A percentile compares a stretch with the other conserved stretches of the same genome.
Conservation (phyloP, 92 coral and sea anemone genomes). For the Isaurus tuberculatus region DNA sequence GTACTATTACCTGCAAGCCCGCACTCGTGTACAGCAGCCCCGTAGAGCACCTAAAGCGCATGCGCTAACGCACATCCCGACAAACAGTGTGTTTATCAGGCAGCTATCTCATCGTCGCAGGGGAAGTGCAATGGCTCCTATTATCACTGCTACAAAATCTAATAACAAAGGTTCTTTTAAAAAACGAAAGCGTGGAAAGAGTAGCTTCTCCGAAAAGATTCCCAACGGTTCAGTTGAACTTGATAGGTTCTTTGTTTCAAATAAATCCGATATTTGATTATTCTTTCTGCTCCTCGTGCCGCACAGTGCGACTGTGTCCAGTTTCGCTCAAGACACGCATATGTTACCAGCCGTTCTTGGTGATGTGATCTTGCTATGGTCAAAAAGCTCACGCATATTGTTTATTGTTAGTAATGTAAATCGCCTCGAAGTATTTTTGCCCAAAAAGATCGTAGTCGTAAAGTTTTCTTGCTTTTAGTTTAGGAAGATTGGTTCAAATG, state of each 20-base stretch:
- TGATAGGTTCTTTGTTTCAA: not conserved
- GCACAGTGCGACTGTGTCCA: too few relatives aligned
- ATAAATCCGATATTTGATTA: not conserved
- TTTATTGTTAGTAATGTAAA: too few relatives aligned
- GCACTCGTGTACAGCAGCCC: constrained; percentile 95
- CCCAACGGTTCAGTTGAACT: not conserved
- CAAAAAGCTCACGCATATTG: too few relatives aligned
- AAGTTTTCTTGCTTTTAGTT: too few relatives aligned
- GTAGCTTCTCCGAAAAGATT: constrained; percentile 7
- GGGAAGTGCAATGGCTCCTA: not conserved
- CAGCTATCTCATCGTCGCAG: constrained; percentile 34
- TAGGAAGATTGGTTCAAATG: too few relatives aligned
- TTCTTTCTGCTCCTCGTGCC: not conserved
- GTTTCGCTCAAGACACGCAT: too few relatives aligned
- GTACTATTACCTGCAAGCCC: constrained; percentile 94
- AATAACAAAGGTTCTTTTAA: not conserved
- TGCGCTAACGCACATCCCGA: constrained; percentile 47
- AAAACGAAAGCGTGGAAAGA: constrained; percentile 7
- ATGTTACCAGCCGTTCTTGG: too few relatives aligned
- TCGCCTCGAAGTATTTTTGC: too few relatives aligned
- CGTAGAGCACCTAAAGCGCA: constrained; percentile 49
- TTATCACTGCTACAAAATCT: not conserved
- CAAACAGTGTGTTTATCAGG: constrained; percentile 30
- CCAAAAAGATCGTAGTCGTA: too few relatives aligned
- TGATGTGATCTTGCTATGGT: too few relatives aligned